A percentile compares a stretch with the other conserved stretches of the same genome.
Conservation (phyloP, 2,113 vertebrate genomes). For the Chloropsis hardwickii region DNA sequence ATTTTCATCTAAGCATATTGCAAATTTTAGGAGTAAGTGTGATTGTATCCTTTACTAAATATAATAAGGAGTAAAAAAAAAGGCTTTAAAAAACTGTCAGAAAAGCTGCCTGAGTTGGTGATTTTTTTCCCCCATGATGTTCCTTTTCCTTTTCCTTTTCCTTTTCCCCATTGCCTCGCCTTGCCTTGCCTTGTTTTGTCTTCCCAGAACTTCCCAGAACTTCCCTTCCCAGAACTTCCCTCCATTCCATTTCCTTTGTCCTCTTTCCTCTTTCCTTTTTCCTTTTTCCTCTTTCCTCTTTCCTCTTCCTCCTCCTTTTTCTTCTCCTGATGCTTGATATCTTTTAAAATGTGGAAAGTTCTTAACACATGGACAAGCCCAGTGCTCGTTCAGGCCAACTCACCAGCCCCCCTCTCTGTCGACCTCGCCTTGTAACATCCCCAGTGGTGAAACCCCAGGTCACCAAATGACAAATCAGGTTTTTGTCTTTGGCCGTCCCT, state of each 20-base stretch:
- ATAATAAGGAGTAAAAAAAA: not conserved
- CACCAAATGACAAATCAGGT: not conserved
- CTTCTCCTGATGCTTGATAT: accelerated
- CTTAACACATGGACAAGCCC: not conserved
- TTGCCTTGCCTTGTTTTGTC: too few relatives aligned
- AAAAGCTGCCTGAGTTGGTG: accelerated
- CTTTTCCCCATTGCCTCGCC: not conserved
- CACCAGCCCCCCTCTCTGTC: not conserved
- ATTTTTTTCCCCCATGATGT: not conserved
- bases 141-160: too few relatives aligned
- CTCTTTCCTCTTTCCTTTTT: not conserved
- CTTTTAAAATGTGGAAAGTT: not conserved
- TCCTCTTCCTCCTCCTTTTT: too few relatives aligned
- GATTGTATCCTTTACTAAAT: not conserved
- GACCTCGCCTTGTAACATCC: not conserved
- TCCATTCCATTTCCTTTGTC: not conserved
- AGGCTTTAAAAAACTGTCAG: not conserved
- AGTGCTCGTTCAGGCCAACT: not conserved
- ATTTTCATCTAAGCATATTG: not conserved
- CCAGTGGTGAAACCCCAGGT: not conserved
- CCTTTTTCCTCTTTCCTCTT: too few relatives aligned
- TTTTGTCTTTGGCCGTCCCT: not conserved
- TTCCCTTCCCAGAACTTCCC: too few relatives aligned
- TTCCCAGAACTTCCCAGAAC: too few relatives aligned
- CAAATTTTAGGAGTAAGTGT: not conserved